These are phyloP conservation scores for Halocynthia aurantium DNA, from an alignment of 23 tunicate species.

Conservation along the genomic window DNA sequence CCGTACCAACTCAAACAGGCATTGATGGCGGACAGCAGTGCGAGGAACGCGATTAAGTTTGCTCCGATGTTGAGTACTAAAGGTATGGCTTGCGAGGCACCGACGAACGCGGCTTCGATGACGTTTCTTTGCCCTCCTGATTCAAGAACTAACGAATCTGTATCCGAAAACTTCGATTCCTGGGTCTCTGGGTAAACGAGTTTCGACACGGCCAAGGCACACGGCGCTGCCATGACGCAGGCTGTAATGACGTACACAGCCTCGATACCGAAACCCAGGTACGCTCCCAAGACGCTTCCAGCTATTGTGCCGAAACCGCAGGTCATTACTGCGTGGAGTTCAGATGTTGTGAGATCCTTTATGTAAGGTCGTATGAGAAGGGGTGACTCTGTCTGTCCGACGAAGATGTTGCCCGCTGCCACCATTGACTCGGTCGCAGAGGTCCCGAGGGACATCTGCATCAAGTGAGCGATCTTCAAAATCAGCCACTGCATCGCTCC, in stretches of 20 bases:
- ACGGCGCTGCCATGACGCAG: conserved; percentile 96
- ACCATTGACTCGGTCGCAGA: conserved; percentile 66
- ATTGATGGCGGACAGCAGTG: conserved; percentile 78
- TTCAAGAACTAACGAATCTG: conserved; percentile 53
- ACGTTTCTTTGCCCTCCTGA: conserved; percentile 76
- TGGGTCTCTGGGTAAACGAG: conserved; percentile 87
- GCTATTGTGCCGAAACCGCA: conserved; percentile 53
- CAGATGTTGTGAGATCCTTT: conserved; percentile 46
- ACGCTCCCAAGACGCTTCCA: conserved; percentile 60
- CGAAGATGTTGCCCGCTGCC: conserved; percentile 66
- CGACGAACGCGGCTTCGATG: conserved; percentile 91
- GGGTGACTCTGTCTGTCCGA: conserved; percentile 66
- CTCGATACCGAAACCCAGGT: conserved; percentile 60
- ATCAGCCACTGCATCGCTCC: conserved; percentile 72
- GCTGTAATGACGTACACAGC: conserved; percentile 81
- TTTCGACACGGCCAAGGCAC: conserved; percentile 80
- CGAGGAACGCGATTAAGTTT: conserved; percentile 75
- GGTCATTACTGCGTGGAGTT: conserved; percentile 41
- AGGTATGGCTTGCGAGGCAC: conserved; percentile 83
- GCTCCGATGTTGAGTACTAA: conserved; percentile 86
- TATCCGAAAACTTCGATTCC: conserved; percentile 56
- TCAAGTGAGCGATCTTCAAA: conserved; percentile 45
- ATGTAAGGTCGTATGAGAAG: conserved; percentile 45
- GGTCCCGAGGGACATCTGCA: conserved; percentile 52
- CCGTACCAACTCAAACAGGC: conserved; percentile 90